Evolutionary conservation across 2,888 invertebrate genomes (phyloP), one percentile per base, ranked within the genome.

Genomic region (Agrochola lota): DNA sequence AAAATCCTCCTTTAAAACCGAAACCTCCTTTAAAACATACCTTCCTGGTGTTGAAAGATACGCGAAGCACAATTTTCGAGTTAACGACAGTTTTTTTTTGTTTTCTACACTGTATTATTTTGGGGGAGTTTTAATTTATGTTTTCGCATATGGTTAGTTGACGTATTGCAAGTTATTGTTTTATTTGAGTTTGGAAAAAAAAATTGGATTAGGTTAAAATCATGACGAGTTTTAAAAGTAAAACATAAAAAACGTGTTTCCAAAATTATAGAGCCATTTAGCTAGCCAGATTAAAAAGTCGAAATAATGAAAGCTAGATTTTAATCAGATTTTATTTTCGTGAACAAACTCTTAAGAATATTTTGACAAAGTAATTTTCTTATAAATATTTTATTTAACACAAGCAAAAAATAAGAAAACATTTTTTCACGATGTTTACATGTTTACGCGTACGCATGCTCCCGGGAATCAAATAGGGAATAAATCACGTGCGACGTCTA

Each of bases 1-100:
- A 93, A 92, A 93, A 90, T 17, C 91, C 88, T 83, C 87, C 88
- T 85, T 86, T 78, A 87, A 89, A 85, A 59, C 26, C 8, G 52
- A 78, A 52, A 80, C 49, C 91, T 89, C 81, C 85, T 88, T 86
- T 84, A 78, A 86, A 90, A 84, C 68, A 72, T 74, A 46, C 46
- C 67, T 77, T 74, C 52, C 70, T 84, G 80, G 81, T 88, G 89
- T 88, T 85, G 88, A 89, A 88, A 87, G 85, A 85, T 87, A 82
- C 75, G 76, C 81, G 60, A 78, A 73, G 70, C 49, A 55, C 72
- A 81, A 87, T 90, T 91, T 90, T 87, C 83, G 80, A 87, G 87
- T 89, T 91, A 90, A 89, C 88, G 84, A 89, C 82, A 85, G 79
- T 62, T 67, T 75, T 84, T 57, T 87, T 81, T 80, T 84, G 77